Base-by-base conservation (phyloP, 2,797 vertebrate genomes). In the Otolemur crassicaudatus region DNA sequence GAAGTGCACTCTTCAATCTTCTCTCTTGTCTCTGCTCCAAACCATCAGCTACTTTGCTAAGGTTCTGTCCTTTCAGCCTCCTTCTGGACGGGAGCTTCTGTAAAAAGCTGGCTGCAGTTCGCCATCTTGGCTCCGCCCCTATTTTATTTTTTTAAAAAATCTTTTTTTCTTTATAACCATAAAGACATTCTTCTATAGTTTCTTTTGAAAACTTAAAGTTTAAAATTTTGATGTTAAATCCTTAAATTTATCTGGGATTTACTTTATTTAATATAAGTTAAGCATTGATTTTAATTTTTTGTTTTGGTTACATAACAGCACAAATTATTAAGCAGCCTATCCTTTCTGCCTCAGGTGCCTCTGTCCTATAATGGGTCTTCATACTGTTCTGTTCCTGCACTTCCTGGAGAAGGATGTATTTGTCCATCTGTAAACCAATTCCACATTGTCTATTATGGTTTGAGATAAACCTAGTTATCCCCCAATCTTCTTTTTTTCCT, bases 261-360 rank as follows among this genome's bases (percentile, higher is more conserved):
- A 84, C 69, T 72, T 65, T 69, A 49, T 72, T 40, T 46, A 79
- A 65, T 43, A 17, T 49, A 40, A 67, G 4, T 91, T 82, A 87
- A 73, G 19, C 12, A 60, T 81, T 76, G 79, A 80, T 83, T 87
- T 89, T 72, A 82, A 65, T 37, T 61, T 92, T 95, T 93, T 58
- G 43, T 79, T 89, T 80, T 58, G 85, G 53, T 19, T 70, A 16
- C 25, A 17, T 67, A 67, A 65, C 13, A 69, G 53, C 7, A 7
- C 56, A 79, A 56, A 65, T 79, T 37, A 69, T 83, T 75, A 70
- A 91, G 49, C 11, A 31, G 5, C 22, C 6, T 37, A 25, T 91
- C 37, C 67, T 91, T 61, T 87, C 82, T 61, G 31, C 37, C 31
- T 0, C 37, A 17, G 14, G 19, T 31, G 1, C 43, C 43, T 80